A percentile compares a stretch with the other conserved stretches of the same genome.
Conservation (phyloP, 2,113 vertebrate genomes). For the Hipposideros armiger region DNA sequence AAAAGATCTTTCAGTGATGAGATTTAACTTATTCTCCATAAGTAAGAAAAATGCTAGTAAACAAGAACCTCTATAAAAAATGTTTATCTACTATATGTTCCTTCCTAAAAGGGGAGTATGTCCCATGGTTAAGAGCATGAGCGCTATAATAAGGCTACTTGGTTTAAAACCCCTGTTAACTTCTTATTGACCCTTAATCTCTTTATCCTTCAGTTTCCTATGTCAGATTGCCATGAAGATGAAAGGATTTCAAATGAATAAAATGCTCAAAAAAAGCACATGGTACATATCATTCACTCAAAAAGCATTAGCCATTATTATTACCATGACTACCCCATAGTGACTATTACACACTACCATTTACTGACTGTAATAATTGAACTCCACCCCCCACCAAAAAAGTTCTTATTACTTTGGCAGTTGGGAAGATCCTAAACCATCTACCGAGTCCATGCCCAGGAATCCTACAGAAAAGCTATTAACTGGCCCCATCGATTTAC, state of each 20-base stretch:
- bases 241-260: background rate
- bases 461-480: background rate
- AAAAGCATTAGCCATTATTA: background rate
- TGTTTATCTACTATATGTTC: background rate
- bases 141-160: background rate
- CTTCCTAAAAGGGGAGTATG: background rate
- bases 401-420: background rate
- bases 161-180: background rate
- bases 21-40: background rate
- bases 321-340: background rate
- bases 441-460: background rate
- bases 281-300: background rate
- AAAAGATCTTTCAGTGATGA: background rate
- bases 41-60: background rate
- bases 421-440: background rate
- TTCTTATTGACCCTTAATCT: background rate
- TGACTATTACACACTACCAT: background rate
- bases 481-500: background rate
- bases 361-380: background rate
- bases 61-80: background rate
- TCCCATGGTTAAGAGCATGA: background rate
- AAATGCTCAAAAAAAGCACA: background rate
- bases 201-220: background rate
- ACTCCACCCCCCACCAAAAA: background rate
- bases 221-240: background rate